These are phyloP conservation scores for Drosophila seguyi DNA, from an alignment of 1,140 invertebrate species.

Conservation along the genomic window DNA sequence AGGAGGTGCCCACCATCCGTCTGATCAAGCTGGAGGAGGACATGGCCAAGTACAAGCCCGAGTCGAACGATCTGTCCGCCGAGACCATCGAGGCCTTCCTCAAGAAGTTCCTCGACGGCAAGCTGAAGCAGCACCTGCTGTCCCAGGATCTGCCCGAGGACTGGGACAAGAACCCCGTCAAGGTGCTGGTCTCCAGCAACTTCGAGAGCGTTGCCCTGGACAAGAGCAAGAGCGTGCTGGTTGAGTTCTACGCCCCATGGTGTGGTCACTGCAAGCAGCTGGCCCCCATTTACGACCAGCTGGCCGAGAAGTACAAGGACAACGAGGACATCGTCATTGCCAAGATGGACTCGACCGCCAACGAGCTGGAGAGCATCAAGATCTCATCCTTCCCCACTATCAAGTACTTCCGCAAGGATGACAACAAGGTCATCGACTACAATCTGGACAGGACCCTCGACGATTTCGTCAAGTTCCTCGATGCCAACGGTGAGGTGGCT, in stretches of 20 bases:
- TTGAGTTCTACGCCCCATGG: conserved; percentile 99
- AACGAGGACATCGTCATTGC: conserved; percentile 95
- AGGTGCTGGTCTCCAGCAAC: conserved; percentile 97
- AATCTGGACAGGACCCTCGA: conserved; percentile 98
- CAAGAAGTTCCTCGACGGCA: conserved; percentile 94
- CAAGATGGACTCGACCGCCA: conserved; percentile 99
- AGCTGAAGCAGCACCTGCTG: conserved; percentile 97
- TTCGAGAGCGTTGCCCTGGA: conserved; percentile 97
- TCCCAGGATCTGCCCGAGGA: conserved; percentile 97
- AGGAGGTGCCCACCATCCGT: conserved; percentile 96
- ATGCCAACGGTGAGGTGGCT: conserved; percentile 86
- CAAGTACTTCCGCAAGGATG: conserved; percentile 96
- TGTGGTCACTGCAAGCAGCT: conserved; percentile 98
- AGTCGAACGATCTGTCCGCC: conserved; percentile 90
- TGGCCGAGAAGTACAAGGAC: conserved; percentile 92
- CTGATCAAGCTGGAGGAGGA: conserved; percentile 98
- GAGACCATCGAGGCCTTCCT: conserved; percentile 95
- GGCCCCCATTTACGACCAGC: conserved; percentile 96
- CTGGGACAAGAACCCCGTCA: conserved; percentile 98
- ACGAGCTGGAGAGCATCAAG: conserved; percentile 98
- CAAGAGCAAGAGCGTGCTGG: conserved; percentile 96
- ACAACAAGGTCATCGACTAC: conserved; percentile 97
- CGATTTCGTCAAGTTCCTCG: conserved; percentile 96
- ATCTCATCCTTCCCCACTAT: conserved; percentile 98
- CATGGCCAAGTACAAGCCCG: conserved; percentile 99